A percentile compares a stretch with the other conserved stretches of the same genome.
Evolutionary conservation across 2,888 invertebrate genomes (phyloP).

Genomic region (Torymus tubicola): DNA sequence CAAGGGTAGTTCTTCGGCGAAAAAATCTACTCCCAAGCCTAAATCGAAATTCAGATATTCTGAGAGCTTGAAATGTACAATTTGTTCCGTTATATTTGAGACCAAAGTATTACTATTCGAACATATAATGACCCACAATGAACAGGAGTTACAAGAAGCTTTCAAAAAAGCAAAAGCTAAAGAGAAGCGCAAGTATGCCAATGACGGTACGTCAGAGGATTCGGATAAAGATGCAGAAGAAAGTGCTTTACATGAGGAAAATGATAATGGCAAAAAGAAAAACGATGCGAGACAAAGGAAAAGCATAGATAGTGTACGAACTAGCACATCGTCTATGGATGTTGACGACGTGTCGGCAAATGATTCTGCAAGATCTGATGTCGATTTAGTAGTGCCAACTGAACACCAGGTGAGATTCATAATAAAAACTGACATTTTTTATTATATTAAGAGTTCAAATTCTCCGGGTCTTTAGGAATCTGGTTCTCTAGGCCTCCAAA

Average conservation of each 20-base stretch:
- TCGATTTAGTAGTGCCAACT: too few relatives aligned
- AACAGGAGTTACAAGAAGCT: conserved; percentile 64
- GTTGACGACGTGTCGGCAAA: not conserved
- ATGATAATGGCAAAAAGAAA: conserved; percentile 23
- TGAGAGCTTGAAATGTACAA: conserved; percentile 60
- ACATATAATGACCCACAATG: conserved; percentile 68
- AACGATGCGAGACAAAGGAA: conserved; percentile 15
- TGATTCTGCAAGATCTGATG: too few relatives aligned
- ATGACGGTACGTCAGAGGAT: conserved; percentile 51
- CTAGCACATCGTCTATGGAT: not conserved
- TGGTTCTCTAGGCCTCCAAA: too few relatives aligned
- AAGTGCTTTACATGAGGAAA: not conserved
- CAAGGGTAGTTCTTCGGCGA: not conserved
- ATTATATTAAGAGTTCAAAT: too few relatives aligned
- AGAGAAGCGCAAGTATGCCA: not conserved
- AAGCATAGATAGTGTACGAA: conserved; percentile 33
- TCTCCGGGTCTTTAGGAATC: too few relatives aligned
- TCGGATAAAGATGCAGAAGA: not conserved
- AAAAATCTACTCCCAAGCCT: not conserved
- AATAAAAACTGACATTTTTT: too few relatives aligned
- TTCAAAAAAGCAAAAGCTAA: conserved; percentile 57
- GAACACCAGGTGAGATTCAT: too few relatives aligned
- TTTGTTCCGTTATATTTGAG: conserved; percentile 64
- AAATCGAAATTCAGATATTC: conserved; percentile 3
- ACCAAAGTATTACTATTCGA: conserved; percentile 62